Percentiles rank a stretch among this genome's conserved stretches.
Conservation (phyloP, 1,140 invertebrate species). For the Drosophila setifemur region DNA sequence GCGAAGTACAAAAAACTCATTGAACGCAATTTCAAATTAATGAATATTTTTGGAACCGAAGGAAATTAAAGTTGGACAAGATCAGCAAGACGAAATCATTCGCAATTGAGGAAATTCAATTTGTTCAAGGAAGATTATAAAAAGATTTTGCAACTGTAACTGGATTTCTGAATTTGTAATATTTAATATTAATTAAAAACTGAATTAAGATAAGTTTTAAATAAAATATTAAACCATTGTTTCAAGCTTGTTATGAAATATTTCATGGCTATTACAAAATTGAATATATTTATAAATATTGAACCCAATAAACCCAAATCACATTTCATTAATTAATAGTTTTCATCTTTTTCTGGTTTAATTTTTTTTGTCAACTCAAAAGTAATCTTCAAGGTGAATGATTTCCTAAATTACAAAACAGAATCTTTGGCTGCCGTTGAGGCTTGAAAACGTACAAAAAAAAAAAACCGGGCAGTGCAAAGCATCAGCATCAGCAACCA, state of each 20-base stretch:
- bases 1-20: conserved; percentile 34
- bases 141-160: too few species aligned
- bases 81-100: conserved; percentile 7
- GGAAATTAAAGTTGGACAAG: background rate
- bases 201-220: too few species aligned
- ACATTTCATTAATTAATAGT: too few species aligned
- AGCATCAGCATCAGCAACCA: conserved; percentile 67
- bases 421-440: conserved; percentile 20
- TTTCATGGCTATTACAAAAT: too few species aligned
- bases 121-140: too few species aligned
- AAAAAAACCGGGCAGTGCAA: conserved; percentile 42
- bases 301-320: too few species aligned
- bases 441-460: conserved; percentile 36
- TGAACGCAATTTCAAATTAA: conserved; percentile 45
- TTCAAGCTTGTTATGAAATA: too few species aligned
- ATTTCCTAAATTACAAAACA: conserved; percentile 52
- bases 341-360: too few species aligned
- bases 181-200: too few species aligned
- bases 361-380: background rate
- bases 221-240: too few species aligned
- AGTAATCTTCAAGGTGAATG: conserved; percentile 37
- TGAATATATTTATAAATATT: too few species aligned
- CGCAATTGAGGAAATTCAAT: background rate
- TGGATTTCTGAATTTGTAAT: too few species aligned
- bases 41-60: conserved; percentile 35